Conservation (phyloP, 2,888 invertebrate genomes). For the Lacanobia oleracea region DNA sequence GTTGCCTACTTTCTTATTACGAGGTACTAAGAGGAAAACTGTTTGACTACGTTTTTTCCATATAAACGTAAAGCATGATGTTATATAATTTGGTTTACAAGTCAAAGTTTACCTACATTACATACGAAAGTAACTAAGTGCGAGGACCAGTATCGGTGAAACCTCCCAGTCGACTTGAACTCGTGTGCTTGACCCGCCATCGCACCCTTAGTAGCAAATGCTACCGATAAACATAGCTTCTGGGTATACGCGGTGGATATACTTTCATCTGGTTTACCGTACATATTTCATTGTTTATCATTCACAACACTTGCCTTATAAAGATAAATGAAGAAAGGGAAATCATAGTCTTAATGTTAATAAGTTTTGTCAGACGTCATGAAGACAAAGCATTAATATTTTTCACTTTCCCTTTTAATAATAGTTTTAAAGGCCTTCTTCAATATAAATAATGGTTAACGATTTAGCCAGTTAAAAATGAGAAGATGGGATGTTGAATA, state of each 20-base stretch:
- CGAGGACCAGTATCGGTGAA: slow-evolving; percentile 63
- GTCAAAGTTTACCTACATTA: slow-evolving; percentile 48
- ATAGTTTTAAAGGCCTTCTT: slow-evolving; percentile 20
- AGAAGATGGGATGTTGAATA: slow-evolving; percentile 26
- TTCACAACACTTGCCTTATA: slow-evolving; percentile 3
- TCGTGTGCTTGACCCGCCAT: slow-evolving; percentile 67
- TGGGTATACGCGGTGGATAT: slow-evolving; percentile 6
- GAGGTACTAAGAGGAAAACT: slow-evolving; percentile 37
- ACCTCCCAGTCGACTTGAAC: slow-evolving; percentile 66
- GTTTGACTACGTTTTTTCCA: slow-evolving; percentile 52
- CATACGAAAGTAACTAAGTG: slow-evolving; percentile 50
- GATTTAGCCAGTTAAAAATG: slow-evolving; percentile 24
- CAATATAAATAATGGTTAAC: slow-evolving; percentile 23
- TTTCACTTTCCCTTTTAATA: slow-evolving; percentile 27
- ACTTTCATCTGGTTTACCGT: slow-evolving; percentile 18
- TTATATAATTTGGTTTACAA: slow-evolving; percentile 61
- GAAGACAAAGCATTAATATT: slow-evolving; percentile 30
- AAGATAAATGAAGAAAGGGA: too few relatives aligned
- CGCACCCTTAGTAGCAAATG: slow-evolving; percentile 46
- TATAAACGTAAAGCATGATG: slow-evolving; percentile 41
- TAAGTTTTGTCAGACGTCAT: slow-evolving; percentile 24
- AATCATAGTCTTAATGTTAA: slow-evolving; percentile 20
- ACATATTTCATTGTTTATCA: not conserved
- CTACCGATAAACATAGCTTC: slow-evolving; percentile 31
- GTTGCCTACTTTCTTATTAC: slow-evolving; percentile 41